Evolutionary conservation across 92 coral and sea anemone genomes (phyloP).

Genomic region (Parazoanthus darwini): DNA sequence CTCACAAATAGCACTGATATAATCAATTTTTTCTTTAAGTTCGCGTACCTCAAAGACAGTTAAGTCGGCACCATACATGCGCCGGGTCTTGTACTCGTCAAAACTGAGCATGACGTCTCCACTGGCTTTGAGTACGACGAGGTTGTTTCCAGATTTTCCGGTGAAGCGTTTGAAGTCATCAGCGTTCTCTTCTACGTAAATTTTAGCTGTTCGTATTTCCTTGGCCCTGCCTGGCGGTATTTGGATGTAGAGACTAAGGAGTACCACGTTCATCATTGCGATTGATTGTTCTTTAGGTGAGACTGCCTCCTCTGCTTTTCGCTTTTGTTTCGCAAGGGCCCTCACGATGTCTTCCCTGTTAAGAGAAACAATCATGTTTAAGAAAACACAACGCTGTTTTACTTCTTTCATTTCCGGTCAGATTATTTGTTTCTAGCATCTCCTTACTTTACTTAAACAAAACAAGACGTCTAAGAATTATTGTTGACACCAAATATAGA

Average conservation of each 20-base stretch:
- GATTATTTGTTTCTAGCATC: too few relatives aligned
- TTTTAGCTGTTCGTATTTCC: constrained; percentile 15
- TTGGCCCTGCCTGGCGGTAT: constrained; percentile 43
- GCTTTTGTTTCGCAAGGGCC: constrained; percentile 34
- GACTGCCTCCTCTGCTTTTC: constrained; percentile 1
- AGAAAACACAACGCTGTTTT: neutral
- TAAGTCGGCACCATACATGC: constrained; percentile 14
- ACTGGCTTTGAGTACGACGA: constrained; percentile 28
- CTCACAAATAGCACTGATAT: too few relatives aligned
- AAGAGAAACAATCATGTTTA: neutral
- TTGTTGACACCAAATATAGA: too few relatives aligned
- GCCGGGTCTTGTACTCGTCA: constrained; percentile 35
- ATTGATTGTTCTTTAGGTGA: constrained; percentile 3
- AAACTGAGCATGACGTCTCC: constrained; percentile 24
- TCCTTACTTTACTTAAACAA: too few relatives aligned
- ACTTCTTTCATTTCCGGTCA: neutral
- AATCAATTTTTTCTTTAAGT: too few relatives aligned
- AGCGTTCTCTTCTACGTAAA: neutral
- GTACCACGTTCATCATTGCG: constrained; percentile 27
- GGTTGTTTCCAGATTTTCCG: constrained; percentile 9
- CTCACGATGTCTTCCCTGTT: constrained; percentile 43
- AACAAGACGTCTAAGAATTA: too few relatives aligned
- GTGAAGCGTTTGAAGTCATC: constrained; percentile 26
- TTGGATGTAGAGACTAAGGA: constrained; percentile 23
- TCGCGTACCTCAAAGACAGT: constrained; percentile 30